Percentiles rank a stretch among this genome's conserved stretches.
These are phyloP conservation scores for Antheraea pernyi DNA, from an alignment of 1,140 invertebrate species.

Conservation along the genomic window DNA sequence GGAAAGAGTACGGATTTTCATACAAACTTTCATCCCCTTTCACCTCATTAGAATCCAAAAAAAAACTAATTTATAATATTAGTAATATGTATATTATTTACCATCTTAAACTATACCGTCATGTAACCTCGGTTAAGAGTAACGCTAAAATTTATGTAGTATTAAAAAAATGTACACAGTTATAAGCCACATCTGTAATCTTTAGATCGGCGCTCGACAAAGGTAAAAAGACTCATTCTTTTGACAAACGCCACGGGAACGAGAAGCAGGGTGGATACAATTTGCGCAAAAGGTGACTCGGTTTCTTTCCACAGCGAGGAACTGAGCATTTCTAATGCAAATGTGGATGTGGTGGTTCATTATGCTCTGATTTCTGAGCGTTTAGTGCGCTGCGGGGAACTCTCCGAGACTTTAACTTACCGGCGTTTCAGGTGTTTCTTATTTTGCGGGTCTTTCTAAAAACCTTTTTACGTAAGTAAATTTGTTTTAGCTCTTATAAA, in stretches of 20 bases:
- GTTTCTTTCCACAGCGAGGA: constrained; percentile 25
- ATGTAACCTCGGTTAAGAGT: too few species aligned
- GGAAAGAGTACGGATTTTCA: too few species aligned
- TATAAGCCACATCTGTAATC: neutral
- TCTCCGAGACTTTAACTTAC: neutral
- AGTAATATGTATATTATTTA: too few species aligned
- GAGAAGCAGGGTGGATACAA: constrained; percentile 38
- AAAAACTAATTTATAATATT: too few species aligned
- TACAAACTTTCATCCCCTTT: too few species aligned
- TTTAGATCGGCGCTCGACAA: neutral
- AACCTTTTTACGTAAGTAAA: neutral
- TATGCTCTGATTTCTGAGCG: constrained; percentile 50
- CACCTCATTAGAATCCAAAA: too few species aligned
- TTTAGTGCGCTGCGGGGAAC: constrained; percentile 27
- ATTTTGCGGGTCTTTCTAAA: neutral
- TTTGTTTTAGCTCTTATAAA: too few species aligned
- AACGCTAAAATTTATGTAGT: too few species aligned
- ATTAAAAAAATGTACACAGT: too few species aligned
- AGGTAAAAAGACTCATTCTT: constrained; percentile 49
- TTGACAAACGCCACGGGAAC: constrained; percentile 44
- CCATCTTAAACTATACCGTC: too few species aligned
- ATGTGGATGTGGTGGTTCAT: constrained; percentile 41
- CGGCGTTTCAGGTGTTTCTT: neutral
- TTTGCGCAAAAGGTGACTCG: constrained; percentile 37
- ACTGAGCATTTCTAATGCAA: constrained; percentile 57